phyloP scores from a whole-genome alignment of 1,140 invertebrate species.

The Drosophila asahinai region DNA sequence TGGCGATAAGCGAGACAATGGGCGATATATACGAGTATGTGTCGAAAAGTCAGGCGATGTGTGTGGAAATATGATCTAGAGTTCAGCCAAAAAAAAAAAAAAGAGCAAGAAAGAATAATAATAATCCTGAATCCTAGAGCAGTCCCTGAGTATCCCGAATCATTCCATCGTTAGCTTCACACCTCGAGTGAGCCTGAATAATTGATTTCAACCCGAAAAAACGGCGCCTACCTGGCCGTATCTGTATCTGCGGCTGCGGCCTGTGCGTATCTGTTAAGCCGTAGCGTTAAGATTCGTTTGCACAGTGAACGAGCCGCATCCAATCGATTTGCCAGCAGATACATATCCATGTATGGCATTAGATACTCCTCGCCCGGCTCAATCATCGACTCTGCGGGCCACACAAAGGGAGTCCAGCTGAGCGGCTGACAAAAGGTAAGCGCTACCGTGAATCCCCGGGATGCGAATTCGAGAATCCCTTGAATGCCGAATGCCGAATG shows the following conservation, averaged over 20 bases:
- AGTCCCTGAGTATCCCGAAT: conserved; percentile 14
- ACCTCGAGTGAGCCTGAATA: conserved; percentile 68
- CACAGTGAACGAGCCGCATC: conserved; percentile 73
- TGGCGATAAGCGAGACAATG: conserved; percentile 15
- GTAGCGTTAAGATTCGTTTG: conserved; percentile 67
- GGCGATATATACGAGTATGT: conserved; percentile 14
- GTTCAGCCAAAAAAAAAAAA: conserved; percentile 9
- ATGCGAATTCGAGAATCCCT: conserved; percentile 10
- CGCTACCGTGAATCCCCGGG: conserved; percentile 31
- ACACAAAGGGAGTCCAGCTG: conserved; percentile 56
- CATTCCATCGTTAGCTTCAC: conserved; percentile 68
- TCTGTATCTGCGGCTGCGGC: conserved; percentile 48
- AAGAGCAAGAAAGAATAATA: background rate
- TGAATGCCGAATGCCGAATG: background rate
- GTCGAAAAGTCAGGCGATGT: conserved; percentile 42
- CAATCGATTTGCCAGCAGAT: conserved; percentile 61
- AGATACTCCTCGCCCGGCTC: conserved; percentile 40
- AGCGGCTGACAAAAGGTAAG: conserved; percentile 34
- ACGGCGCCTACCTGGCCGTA: conserved; percentile 59
- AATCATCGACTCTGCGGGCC: conserved; percentile 47
- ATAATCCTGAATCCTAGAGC: conserved; percentile 9
- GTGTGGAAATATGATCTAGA: conserved; percentile 30
- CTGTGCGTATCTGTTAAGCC: conserved; percentile 48
- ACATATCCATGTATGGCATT: conserved; percentile 33
- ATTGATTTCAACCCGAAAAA: conserved; percentile 60